phyloP scores from a whole-genome alignment of 2,797 vertebrate species.

The Oryzias sinensis region DNA sequence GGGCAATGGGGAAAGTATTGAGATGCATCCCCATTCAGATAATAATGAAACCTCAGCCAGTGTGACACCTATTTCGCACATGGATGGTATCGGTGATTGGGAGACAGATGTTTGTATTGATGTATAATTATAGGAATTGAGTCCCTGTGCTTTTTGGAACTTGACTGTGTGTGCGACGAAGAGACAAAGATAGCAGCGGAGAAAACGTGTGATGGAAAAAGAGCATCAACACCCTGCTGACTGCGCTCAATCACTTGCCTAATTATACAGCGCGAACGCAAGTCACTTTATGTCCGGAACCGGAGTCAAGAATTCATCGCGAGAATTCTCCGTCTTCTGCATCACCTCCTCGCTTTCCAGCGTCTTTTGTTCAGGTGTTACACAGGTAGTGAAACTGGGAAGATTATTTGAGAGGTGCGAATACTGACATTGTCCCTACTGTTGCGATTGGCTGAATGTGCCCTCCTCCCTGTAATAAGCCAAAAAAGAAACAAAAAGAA shows the following conservation, averaged over 20 bases:
- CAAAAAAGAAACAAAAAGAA: slow-evolving; percentile 16
- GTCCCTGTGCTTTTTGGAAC: slow-evolving; percentile 58
- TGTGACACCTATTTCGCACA: slow-evolving; percentile 83
- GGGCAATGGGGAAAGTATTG: slow-evolving; percentile 41
- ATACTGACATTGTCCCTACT: slow-evolving; percentile 51
- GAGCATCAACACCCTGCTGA: slow-evolving; percentile 68
- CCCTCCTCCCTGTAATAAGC: slow-evolving; percentile 4
- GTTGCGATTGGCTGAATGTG: slow-evolving; percentile 1
- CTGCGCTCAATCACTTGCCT: slow-evolving; percentile 66
- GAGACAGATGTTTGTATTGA: slow-evolving; percentile 80
- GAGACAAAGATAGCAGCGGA: slow-evolving; percentile 46
- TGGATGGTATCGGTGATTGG: slow-evolving; percentile 76
- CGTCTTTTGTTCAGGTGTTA: slow-evolving; percentile 52
- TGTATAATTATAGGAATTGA: slow-evolving; percentile 79
- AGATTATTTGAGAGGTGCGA: slow-evolving; percentile 39
- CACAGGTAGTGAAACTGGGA: slow-evolving; percentile 46
- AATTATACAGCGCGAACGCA: slow-evolving; percentile 81
- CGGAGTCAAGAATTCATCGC: slow-evolving; percentile 63
- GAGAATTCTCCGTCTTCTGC: slow-evolving; percentile 34
- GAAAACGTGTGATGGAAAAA: slow-evolving; percentile 54
- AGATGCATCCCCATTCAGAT: slow-evolving; percentile 35
- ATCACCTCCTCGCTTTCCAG: slow-evolving; percentile 39
- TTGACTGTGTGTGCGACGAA: slow-evolving; percentile 40
- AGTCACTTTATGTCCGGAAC: slow-evolving; percentile 64
- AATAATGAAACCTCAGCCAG: slow-evolving; percentile 73